A percentile compares a stretch with the other conserved stretches of the same genome.
phyloP scores from a whole-genome alignment of 2,888 invertebrate species.

The Corythucha ciliata region DNA sequence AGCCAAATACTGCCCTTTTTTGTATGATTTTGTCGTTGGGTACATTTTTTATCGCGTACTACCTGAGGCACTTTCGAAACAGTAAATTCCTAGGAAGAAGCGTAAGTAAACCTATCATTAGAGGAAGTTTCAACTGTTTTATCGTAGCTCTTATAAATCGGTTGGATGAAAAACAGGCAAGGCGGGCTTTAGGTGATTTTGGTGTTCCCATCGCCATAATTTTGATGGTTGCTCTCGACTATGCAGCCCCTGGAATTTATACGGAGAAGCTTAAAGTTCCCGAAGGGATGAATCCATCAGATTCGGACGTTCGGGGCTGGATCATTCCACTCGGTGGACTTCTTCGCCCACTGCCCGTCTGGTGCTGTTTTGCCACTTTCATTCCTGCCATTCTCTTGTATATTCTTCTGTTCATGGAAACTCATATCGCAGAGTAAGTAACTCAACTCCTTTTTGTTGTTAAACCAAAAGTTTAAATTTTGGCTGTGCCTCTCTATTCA shows the following conservation, averaged over 20 bases:
- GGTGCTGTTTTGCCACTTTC: conserved; percentile 70
- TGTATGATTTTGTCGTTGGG: conserved; percentile 82
- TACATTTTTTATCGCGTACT: conserved; percentile 89
- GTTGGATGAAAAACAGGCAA: too few relatives aligned
- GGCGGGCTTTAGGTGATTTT: conserved; percentile 86
- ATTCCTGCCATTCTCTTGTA: conserved; percentile 89
- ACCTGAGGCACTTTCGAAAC: conserved; percentile 84
- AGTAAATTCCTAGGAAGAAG: conserved; percentile 90
- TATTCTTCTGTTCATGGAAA: conserved; percentile 94
- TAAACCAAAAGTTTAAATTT: too few relatives aligned
- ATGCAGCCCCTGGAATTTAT: conserved; percentile 64
- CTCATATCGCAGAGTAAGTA: conserved; percentile 89
- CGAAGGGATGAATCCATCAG: conserved; percentile 69
- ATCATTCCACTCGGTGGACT: conserved; percentile 64
- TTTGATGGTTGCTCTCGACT: conserved; percentile 73
- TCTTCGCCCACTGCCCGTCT: conserved; percentile 54
- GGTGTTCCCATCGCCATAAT: conserved; percentile 95
- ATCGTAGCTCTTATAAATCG: too few relatives aligned
- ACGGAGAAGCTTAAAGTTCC: conserved; percentile 87
- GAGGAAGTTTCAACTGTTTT: too few relatives aligned
- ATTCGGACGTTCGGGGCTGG: conserved; percentile 62
- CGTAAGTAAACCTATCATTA: conserved; percentile 58
- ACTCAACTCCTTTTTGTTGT: neutral
- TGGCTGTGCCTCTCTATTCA: too few relatives aligned
- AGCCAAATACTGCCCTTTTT: conserved; percentile 92